A percentile compares a stretch with the other conserved stretches of the same genome.
Conservation (phyloP, 2,113 vertebrate genomes). For the Terrapene triunguis region DNA sequence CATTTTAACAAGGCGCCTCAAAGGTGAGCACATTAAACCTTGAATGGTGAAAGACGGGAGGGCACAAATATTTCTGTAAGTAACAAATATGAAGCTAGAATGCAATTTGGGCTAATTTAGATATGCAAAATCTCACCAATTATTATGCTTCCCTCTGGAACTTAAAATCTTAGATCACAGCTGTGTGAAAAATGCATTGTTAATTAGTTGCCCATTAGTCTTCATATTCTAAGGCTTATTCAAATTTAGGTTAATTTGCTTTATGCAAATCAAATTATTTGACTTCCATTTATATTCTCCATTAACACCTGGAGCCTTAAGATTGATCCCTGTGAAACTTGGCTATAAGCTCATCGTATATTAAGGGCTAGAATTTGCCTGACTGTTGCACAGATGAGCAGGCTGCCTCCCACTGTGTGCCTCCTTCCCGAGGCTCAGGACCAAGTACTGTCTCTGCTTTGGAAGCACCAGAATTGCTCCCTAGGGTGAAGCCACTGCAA, state of each 20-base stretch:
- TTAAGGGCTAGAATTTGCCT: not conserved
- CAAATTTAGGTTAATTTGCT: conserved; percentile 34
- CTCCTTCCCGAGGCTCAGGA: not conserved
- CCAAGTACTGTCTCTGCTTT: not conserved
- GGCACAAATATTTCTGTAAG: not conserved
- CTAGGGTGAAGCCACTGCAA: not conserved
- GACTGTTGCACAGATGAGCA: not conserved
- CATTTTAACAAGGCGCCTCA: not conserved
- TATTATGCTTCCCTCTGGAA: not conserved
- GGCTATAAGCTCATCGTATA: not conserved
- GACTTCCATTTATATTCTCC: conserved; percentile 13
- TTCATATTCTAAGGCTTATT: conserved; percentile 22
- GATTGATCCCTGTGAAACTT: conserved; percentile 33
- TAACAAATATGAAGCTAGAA: not conserved
- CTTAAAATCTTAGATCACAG: not conserved
- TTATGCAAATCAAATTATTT: conserved; percentile 47
- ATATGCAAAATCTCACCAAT: not conserved
- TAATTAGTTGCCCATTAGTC: conserved; percentile 48
- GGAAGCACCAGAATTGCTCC: not conserved
- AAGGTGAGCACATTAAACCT: not conserved
- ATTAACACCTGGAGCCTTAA: conserved; percentile 35
- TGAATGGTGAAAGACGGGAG: not conserved
- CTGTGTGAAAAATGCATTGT: not conserved
- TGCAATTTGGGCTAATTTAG: not conserved
- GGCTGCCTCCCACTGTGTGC: not conserved